These are phyloP conservation scores for Tachina lurida DNA, from an alignment of 2,888 invertebrate genomes.

Conservation along the genomic window DNA sequence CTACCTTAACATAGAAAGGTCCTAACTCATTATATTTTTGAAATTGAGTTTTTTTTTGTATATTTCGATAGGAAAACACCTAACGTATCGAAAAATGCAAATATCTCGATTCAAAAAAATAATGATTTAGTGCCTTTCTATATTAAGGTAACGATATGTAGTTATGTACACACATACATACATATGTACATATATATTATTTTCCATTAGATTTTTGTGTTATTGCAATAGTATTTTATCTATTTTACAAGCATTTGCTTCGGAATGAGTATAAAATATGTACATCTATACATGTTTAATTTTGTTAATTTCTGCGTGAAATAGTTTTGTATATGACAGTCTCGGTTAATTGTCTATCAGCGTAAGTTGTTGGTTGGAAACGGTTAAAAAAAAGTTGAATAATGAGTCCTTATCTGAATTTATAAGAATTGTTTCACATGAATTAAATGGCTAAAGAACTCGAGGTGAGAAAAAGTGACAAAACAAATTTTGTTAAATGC, in stretches of 20 bases:
- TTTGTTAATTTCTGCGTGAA: constrained; percentile 56
- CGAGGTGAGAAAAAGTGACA: constrained; percentile 38
- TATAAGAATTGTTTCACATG: not conserved
- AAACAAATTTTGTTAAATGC: not conserved
- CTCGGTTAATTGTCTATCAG: constrained; percentile 53
- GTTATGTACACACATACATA: too few species aligned
- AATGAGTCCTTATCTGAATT: not conserved
- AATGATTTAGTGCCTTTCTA: too few species aligned
- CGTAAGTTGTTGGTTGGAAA: constrained; percentile 47
- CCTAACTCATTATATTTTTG: too few species aligned
- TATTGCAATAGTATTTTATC: constrained; percentile 51
- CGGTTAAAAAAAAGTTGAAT: constrained; percentile 10
- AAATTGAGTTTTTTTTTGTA: too few species aligned
- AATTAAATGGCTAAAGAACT: constrained; percentile 30
- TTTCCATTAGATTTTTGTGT: constrained; percentile 39
- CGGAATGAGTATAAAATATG: constrained; percentile 1
- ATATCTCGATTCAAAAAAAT: too few species aligned
- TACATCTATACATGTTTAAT: not conserved
- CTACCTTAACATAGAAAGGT: too few species aligned
- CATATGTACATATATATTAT: too few species aligned
- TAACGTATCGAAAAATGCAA: too few species aligned
- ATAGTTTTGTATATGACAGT: constrained; percentile 50
- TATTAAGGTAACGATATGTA: too few species aligned
- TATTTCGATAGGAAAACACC: too few species aligned
- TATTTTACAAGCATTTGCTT: constrained; percentile 64